Percentiles rank a stretch among this genome's conserved stretches.
Evolutionary conservation across 2,888 invertebrate species (phyloP).

Genomic region (Adelphocoris suturalis): DNA sequence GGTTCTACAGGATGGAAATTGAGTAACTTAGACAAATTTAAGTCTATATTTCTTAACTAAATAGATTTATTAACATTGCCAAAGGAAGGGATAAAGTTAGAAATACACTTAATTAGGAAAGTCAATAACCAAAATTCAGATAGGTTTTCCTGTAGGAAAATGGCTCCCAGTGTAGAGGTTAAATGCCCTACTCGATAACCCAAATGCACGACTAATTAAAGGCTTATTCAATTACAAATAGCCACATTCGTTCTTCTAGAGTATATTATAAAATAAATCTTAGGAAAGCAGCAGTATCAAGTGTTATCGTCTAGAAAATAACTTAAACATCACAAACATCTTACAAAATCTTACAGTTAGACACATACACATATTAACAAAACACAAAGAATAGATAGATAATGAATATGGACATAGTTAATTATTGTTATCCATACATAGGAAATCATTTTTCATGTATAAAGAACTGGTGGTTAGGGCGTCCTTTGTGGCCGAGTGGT

Average conservation of each 20-base stretch:
- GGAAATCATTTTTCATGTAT: too few relatives aligned
- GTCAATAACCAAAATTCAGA: not conserved
- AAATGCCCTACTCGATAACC: slow-evolving; percentile 50
- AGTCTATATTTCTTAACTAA: slow-evolving; percentile 14
- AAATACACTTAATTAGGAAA: not conserved
- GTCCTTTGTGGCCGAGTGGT: too few relatives aligned
- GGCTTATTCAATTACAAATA: slow-evolving; percentile 13
- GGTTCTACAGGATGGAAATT: not conserved
- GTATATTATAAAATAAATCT: not conserved
- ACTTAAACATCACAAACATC: not conserved
- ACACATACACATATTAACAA: slow-evolving; percentile 15
- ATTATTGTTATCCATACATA: too few relatives aligned
- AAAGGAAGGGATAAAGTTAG: not conserved
- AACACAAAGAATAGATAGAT: not conserved
- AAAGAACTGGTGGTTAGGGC: too few relatives aligned
- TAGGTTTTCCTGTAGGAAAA: not conserved
- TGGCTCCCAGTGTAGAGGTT: slow-evolving; percentile 56
- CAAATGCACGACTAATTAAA: slow-evolving; percentile 10
- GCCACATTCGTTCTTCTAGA: not conserved
- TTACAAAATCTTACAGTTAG: not conserved
- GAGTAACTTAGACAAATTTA: slow-evolving; percentile 12
- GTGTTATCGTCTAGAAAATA: slow-evolving; percentile 38
- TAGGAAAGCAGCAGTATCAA: slow-evolving; percentile 58
- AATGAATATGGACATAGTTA: too few relatives aligned
- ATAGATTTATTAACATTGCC: not conserved